Base-by-base conservation (phyloP, 2,797 vertebrate genomes). In the Peromyscus nudipes region DNA sequence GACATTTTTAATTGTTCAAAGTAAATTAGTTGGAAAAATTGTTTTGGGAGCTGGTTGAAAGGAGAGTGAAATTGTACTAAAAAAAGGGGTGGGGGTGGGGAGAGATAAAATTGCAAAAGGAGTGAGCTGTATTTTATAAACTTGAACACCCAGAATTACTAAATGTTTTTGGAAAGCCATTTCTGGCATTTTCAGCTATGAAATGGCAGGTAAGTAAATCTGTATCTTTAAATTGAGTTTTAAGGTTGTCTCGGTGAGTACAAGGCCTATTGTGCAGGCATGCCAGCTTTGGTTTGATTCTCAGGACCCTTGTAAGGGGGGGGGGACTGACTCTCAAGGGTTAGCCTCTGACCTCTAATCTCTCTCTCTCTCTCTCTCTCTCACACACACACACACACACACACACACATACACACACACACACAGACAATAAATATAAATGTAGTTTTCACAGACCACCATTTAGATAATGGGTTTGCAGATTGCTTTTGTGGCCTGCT, bases 1-100 rank as follows among this genome's bases (percentile, higher is more conserved):
- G 80, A 40, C 14, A 43, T 91, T 94, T 97, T 88, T 89, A n/a
- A 89, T 95, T 93, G 37, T 93, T 86, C 52, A 89, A 60, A 92
- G 52, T 81, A 89, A 96, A 75, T 34, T 86, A 14, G 37, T 67
- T 88, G 81, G 81, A 71, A 95, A 92, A 91, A 49, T 55, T 12
- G 90, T 4, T 73, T 65, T 9, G 37, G 49, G 25, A 85, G 12
- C 27, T 92, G 8, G 43, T 85, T 96, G 31, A 73, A 94, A 85
- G 86, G 29, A 76, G 11, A 76, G 57, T 43, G 21, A 49, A 79
- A 82, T 43, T 85, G n/a, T 60, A 49, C 25, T 31, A 55, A 80
- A 87, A 88, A 80, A 11, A 0, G 60, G 14, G 40, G 25, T 4
- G 3, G 43, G 43, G 43, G 43, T 43, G 23, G 46, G 8, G 17